phyloP scores from a whole-genome alignment of 2,888 invertebrate genomes.

The Mesoligia furuncula region DNA sequence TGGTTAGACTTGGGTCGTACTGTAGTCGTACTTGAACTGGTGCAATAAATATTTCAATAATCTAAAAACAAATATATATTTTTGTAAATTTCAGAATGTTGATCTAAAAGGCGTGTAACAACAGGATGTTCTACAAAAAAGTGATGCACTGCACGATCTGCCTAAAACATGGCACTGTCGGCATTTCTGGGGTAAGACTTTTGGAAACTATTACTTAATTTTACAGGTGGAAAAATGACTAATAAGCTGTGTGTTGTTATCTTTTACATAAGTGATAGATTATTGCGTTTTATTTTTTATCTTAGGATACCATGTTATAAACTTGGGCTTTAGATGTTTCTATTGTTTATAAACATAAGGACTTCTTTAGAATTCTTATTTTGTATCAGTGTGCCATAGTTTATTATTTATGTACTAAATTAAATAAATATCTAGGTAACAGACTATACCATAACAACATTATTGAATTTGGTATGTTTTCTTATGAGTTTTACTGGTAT shows the following conservation, averaged over 20 bases:
- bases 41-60: constrained; percentile 7
- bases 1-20: neutral
- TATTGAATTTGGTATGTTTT: neutral
- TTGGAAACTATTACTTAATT: constrained; percentile 25
- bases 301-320: constrained; percentile 2
- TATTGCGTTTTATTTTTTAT: constrained; percentile 37
- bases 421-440: neutral
- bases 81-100: constrained; percentile 81
- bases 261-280: constrained; percentile 12
- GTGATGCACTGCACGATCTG: constrained; percentile 84
- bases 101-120: constrained; percentile 68
- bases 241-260: constrained; percentile 17
- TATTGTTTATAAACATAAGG: neutral
- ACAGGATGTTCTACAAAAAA: constrained; percentile 84
- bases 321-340: neutral
- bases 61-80: constrained; percentile 16
- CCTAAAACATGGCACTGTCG: constrained; percentile 78
- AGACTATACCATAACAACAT: neutral
- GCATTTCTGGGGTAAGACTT: constrained; percentile 80
- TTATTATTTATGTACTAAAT: neutral
- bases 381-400: neutral
- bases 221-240: constrained; percentile 1
- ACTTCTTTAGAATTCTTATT: neutral
- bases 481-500: too few relatives aligned
- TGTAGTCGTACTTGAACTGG: neutral